Evolutionary conservation across 2,113 vertebrate species (phyloP), one percentile per base, ranked within the genome.

Genomic region (Marmota flaviventris): DNA sequence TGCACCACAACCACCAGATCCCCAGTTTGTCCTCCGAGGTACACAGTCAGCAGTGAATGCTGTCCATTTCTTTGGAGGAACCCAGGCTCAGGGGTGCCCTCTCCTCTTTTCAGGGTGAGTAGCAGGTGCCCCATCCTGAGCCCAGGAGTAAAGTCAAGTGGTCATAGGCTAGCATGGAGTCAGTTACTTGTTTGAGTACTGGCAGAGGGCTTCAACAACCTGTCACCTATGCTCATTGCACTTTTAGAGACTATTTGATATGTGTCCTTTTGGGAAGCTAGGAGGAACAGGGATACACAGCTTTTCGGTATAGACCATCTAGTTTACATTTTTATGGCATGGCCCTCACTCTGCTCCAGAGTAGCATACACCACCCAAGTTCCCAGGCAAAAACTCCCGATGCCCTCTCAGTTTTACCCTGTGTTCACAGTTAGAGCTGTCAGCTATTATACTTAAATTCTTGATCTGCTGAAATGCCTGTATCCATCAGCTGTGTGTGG

Each of bases 21-120:
- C 99, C 7, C 96, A 98, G 97, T 99, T 99, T 95, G 99, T 99
- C 87, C 98, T 99, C 61, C 99, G 99, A 96, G 99, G 99, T 2
- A 95, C 99, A 0, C 94, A 98, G 9, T 99, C 99, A 10, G 95
- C 99, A 3, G 98, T 99, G 75, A 99, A 99, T 65, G 89, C 99
- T 0, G 98, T 99, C 77, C 99, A 99, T 94, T 99, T 99, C 95
- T 98, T 97, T 75, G 99, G 99, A 72, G 83, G 61, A 8, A 91
- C 82, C 91, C 91, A 90, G 24, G 98, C 89, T 45, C 96, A 95
- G 0, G 98, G 97, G 9, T 32, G 78, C 34, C 99, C 99, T 0
- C 37, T 99, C 24, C 99, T 99, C 61, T 99, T 99, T 97, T 99
- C 99, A 20, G 99, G 99, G 99, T 99, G 75, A 99, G 99, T 98